phyloP scores from a whole-genome alignment of 2,888 invertebrate genomes.

The Eurytoma adleriae region DNA sequence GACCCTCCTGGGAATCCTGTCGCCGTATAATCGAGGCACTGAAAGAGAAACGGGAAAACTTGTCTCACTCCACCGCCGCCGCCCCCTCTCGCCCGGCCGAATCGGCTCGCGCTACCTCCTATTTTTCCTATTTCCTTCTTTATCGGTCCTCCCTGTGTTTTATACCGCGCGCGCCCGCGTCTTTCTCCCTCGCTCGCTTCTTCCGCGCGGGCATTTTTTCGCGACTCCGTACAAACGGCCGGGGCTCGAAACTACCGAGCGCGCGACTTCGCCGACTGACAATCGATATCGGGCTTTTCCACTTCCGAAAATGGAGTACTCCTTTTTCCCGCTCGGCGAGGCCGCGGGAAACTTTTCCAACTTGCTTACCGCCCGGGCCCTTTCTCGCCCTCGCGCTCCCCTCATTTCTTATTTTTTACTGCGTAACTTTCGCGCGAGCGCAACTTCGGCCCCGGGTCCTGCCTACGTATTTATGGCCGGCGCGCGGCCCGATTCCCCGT shows the following conservation, averaged over 20 bases:
- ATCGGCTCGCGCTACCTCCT: background rate
- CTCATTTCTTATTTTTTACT: slow-evolving; percentile 21
- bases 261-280: slow-evolving; percentile 34
- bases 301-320: slow-evolving; percentile 55
- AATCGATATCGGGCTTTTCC: slow-evolving; percentile 54
- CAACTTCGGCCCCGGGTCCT: background rate
- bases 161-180: slow-evolving; percentile 3
- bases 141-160: slow-evolving; percentile 40
- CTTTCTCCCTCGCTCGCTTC: background rate
- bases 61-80: slow-evolving; percentile 1
- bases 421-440: background rate
- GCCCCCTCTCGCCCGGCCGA: background rate
- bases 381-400: background rate
- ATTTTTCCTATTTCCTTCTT: slow-evolving; percentile 41
- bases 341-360: slow-evolving; percentile 49
- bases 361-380: slow-evolving; percentile 45
- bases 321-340: slow-evolving; percentile 20
- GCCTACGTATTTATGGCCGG: slow-evolving; percentile 23
- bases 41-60: slow-evolving; percentile 57
- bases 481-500: background rate
- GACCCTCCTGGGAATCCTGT: slow-evolving; percentile 78
- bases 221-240: slow-evolving; percentile 31
- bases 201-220: background rate
- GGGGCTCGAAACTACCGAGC: slow-evolving; percentile 32
- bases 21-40: slow-evolving; percentile 80